Percentiles rank a stretch among this genome's conserved stretches.
These are phyloP conservation scores for Stigmatopora nigra DNA, from an alignment of 2,113 vertebrate genomes.

Conservation along the genomic window DNA sequence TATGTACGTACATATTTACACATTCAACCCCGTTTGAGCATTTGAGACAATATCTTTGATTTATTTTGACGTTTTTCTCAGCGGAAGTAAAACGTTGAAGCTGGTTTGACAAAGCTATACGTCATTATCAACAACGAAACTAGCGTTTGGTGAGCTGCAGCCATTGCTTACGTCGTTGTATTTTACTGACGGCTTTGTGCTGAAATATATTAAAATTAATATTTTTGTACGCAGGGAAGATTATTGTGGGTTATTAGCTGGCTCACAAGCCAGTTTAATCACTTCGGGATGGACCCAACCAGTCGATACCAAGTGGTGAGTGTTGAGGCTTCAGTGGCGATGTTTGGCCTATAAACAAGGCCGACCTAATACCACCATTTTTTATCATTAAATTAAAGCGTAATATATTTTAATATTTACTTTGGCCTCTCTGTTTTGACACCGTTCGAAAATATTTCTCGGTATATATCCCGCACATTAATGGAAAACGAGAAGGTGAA, in stretches of 20 bases:
- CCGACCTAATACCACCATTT: not conserved
- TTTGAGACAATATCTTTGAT: not conserved
- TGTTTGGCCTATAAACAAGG: constrained; percentile 25
- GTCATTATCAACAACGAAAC: not conserved
- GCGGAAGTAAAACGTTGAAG: not conserved
- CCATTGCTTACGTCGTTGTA: constrained; percentile 26
- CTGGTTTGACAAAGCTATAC: not conserved
- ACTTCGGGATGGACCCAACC: constrained; percentile 55
- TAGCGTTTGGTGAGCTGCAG: constrained; percentile 6
- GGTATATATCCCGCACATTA: too few relatives aligned
- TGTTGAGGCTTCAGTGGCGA: constrained; percentile 10
- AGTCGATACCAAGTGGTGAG: constrained; percentile 68
- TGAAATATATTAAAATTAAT: not conserved
- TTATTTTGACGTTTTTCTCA: not conserved
- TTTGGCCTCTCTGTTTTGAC: not conserved
- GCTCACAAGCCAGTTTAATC: constrained; percentile 30
- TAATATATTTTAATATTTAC: not conserved
- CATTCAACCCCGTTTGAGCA: not conserved
- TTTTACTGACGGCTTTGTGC: accelerated
- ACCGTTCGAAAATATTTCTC: not conserved
- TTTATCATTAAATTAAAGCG: not conserved
- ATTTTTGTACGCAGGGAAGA: not conserved
- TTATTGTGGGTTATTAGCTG: constrained; percentile 22
- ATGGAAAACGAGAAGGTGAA: not conserved
- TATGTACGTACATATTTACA: not conserved